Conservation (phyloP, 2,888 invertebrate species). For the Drosophila melanosoma region DNA sequence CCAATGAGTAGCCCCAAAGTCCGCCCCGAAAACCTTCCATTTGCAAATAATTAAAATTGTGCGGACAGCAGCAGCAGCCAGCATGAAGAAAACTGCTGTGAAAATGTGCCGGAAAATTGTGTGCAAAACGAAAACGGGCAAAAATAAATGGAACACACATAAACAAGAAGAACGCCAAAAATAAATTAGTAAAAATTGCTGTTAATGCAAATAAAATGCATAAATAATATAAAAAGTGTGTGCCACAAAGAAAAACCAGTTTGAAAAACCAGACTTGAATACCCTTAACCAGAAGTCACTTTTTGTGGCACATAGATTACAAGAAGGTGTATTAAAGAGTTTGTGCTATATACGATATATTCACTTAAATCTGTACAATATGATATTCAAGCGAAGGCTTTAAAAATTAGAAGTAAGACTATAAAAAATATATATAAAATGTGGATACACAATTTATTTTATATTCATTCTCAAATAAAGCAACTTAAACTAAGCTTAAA, state of each 20-base stretch:
- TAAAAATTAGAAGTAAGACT: not conserved
- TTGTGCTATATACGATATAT: not conserved
- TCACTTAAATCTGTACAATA: not conserved
- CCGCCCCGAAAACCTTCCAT: constrained; percentile 45
- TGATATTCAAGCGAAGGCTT: not conserved
- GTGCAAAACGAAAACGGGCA: constrained; percentile 41
- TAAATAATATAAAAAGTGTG: constrained; percentile 11
- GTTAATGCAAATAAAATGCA: constrained; percentile 54
- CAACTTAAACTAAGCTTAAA: not conserved
- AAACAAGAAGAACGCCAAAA: constrained; percentile 51
- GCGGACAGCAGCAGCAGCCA: constrained; percentile 41
- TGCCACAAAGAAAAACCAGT: not conserved
- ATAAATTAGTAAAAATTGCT: constrained; percentile 60
- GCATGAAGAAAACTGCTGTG: constrained; percentile 27
- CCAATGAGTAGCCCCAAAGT: constrained; percentile 45
- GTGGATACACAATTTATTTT: too few relatives aligned
- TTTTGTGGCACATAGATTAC: too few relatives aligned
- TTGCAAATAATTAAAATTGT: constrained; percentile 74
- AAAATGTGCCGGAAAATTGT: constrained; percentile 66
- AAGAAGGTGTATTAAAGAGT: not conserved
- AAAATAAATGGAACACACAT: constrained; percentile 37
- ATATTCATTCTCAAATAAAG: not conserved
- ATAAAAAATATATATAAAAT: not conserved
- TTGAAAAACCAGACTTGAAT: not conserved
- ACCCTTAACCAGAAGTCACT: not conserved